Conservation (phyloP, 2,797 vertebrate genomes). For the Parauchenoglanis ngamensis region DNA sequence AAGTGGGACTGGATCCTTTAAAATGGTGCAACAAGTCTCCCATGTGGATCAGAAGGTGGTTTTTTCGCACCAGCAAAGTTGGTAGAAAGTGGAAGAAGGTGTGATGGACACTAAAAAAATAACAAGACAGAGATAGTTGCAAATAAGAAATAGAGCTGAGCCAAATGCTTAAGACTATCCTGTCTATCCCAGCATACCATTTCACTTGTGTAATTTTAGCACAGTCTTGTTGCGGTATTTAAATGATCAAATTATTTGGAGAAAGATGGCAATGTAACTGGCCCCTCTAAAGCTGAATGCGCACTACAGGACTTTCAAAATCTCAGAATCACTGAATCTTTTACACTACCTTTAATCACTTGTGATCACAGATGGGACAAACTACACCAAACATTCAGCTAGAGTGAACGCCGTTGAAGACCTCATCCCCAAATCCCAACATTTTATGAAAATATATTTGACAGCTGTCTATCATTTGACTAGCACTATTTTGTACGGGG, state of each 20-base stretch:
- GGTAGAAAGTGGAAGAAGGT: constrained; percentile 1
- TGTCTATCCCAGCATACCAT: neutral
- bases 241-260: neutral
- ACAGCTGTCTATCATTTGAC: neutral
- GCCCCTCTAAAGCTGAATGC: neutral
- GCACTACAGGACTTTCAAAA: neutral
- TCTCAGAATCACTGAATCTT: neutral
- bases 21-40: neutral
- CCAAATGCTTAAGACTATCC: neutral
- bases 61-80: neutral
- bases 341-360: neutral
- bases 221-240: neutral
- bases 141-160: neutral
- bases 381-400: neutral
- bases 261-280: neutral
- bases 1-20: no score
- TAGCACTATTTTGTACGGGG: neutral
- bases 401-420: neutral
- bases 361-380: neutral
- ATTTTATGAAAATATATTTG: neutral
- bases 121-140: neutral
- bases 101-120: neutral
- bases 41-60: neutral
- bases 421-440: neutral
- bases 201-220: neutral